These are phyloP conservation scores for Channa maculata DNA, from an alignment of 2,113 vertebrate genomes.

Conservation along the genomic window DNA sequence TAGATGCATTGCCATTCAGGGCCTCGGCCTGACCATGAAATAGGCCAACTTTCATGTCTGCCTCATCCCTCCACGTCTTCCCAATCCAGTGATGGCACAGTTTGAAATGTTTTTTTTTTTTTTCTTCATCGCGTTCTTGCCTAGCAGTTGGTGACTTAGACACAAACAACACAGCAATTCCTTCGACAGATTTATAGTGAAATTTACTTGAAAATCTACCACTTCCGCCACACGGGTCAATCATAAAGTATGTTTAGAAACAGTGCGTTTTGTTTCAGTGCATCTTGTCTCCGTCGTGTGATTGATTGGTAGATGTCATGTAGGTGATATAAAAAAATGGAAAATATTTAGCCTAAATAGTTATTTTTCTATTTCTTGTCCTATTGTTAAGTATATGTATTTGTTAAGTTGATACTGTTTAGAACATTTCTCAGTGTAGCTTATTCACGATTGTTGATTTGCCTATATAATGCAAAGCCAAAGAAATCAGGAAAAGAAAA, in stretches of 20 bases:
- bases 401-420: no score
- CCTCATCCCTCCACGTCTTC: slow-evolving; percentile 79
- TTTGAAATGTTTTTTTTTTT: slow-evolving; percentile 67
- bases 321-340: no score
- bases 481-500: background rate
- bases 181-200: slow-evolving; percentile 66
- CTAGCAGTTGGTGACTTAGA: slow-evolving; percentile 78
- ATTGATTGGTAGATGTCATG: no score
- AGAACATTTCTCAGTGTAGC: background rate
- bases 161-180: slow-evolving; percentile 67
- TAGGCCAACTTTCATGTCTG: slow-evolving; percentile 88
- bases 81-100: slow-evolving; percentile 78
- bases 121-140: slow-evolving; percentile 53
- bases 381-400: no score
- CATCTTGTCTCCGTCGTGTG: no score
- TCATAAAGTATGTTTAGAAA: slow-evolving; percentile 33
- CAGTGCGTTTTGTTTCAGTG: background rate
- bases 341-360: no score
- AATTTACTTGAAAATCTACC: slow-evolving; percentile 30
- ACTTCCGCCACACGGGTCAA: background rate
- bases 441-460: background rate
- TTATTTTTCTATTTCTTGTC: no score
- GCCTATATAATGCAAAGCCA: no score
- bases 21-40: slow-evolving; percentile 85
- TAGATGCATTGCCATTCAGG: slow-evolving; percentile 86